A percentile compares a stretch with the other conserved stretches of the same genome.
Evolutionary conservation across 1,140 invertebrate genomes (phyloP).

Genomic region (Cydia pomonella): DNA sequence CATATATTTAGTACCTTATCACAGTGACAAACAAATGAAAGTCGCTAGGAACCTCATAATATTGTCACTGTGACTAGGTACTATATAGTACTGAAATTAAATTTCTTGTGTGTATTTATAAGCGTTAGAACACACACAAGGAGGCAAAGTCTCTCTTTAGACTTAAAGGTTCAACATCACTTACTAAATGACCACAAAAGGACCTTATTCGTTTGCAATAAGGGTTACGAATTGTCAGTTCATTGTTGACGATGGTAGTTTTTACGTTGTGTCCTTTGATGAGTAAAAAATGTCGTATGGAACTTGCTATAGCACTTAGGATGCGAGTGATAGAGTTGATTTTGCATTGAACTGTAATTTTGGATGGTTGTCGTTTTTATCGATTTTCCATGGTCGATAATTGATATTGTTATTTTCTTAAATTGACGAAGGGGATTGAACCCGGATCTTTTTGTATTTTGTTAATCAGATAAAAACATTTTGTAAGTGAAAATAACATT

Average conservation of each 20-base stretch:
- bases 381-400: not conserved
- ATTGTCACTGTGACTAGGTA: no score
- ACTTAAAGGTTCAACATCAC: not conserved
- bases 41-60: no score
- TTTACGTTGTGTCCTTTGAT: not conserved
- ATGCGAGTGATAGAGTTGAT: not conserved
- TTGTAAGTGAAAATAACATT: no score
- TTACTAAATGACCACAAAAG: no score
- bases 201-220: no score
- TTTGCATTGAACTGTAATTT: not conserved
- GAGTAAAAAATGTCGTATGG: not conserved
- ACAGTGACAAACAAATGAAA: no score
- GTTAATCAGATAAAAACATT: not conserved
- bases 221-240: no score
- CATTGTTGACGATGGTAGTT: not conserved
- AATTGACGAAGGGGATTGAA: not conserved
- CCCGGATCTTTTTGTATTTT: not conserved
- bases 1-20: no score
- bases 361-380: not conserved
- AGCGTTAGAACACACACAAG: no score
- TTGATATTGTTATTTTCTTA: not conserved
- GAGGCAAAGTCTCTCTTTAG: no score
- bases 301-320: not conserved
- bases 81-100: no score
- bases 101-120: no score